phyloP scores from a whole-genome alignment of 2,888 invertebrate genomes.

The Heteromurus nitidus region DNA sequence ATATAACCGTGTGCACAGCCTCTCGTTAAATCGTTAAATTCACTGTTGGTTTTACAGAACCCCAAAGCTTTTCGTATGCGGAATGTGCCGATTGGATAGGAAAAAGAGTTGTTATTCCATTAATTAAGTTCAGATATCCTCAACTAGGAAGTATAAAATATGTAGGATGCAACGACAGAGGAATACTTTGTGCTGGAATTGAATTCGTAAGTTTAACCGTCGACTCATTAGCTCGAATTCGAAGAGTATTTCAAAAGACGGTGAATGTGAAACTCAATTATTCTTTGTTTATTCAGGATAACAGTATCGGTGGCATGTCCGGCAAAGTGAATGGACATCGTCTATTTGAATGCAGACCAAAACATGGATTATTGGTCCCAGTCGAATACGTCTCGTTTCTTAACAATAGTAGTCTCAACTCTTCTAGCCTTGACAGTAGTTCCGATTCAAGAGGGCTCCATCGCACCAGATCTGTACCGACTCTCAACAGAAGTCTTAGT shows the following conservation, averaged over 20 bases:
- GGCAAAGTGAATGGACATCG: constrained; percentile 67
- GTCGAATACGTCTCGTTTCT: constrained; percentile 62
- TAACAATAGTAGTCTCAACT: constrained; percentile 13
- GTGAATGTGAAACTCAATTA: no score
- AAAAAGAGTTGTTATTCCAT: constrained; percentile 47
- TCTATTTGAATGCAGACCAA: constrained; percentile 63
- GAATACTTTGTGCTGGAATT: constrained; percentile 65
- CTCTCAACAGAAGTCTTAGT: constrained; percentile 35
- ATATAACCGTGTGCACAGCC: not conserved
- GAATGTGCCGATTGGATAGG: constrained; percentile 65
- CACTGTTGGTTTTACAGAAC: constrained; percentile 34
- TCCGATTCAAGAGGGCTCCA: constrained; percentile 24
- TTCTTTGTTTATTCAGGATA: constrained; percentile 50
- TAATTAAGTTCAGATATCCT: constrained; percentile 62
- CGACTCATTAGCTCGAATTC: not conserved
- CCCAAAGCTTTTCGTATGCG: constrained; percentile 54
- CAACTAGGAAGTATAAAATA: constrained; percentile 65
- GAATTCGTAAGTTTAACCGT: constrained; percentile 65
- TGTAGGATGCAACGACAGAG: constrained; percentile 61
- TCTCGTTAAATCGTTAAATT: not conserved
- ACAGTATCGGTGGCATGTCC: constrained; percentile 63
- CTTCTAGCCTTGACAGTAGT: not conserved
- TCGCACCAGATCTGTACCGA: constrained; percentile 61
- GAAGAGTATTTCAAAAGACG: no score
- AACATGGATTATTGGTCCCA: constrained; percentile 66